Base-by-base conservation (phyloP, 2,888 invertebrate species). In the Ochropleura plecta region DNA sequence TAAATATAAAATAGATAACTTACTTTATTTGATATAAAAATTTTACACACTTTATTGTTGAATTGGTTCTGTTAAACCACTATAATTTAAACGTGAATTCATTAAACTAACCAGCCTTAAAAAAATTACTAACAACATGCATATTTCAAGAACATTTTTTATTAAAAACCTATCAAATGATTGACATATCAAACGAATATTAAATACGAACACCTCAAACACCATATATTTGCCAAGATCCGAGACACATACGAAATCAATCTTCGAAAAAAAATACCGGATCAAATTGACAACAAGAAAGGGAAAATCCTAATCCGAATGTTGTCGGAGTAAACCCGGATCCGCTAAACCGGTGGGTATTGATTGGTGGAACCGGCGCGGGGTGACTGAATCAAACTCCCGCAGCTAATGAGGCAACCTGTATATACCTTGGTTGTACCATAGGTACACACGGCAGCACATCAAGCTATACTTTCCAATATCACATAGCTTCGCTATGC, bases 371-470 rank as follows among this genome's bases (percentile, higher is more conserved):
- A 48, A 48, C 71, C 62, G 70, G 70, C 49, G 79, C 12, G 73
- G 83, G 84, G 83, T 76, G 86, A 87, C 86, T 83, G 87, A 87
- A 81, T 87, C 85, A 85, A 87, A 83, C 86, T 83, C 74, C 53
- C 68, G 78, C 68, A 78, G 80, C 86, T 87, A 86, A 86, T 87
- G 86, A 86, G 86, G 70, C 74, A 80, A 48, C 76, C 75, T 70
- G 66, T 76, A 74, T 64, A 60, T 79, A 70, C 51, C 30, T 51
- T 49, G 79, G 65, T 73, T 75, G 48, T 82, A 63, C 20, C n/a
- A 70, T 48, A 60, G 44, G 44, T 78, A 30, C 30, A 30, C 30
- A 30, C 30, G 30, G 30, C 30, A 30, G 30, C 30, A 30, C 30
- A 30, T 30, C 30, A 30, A 30, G 30, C 30, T 30, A 30, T 30